A percentile compares a stretch with the other conserved stretches of the same genome.
Conservation (phyloP, 2,888 invertebrate genomes). For the Clunio marinus region DNA sequence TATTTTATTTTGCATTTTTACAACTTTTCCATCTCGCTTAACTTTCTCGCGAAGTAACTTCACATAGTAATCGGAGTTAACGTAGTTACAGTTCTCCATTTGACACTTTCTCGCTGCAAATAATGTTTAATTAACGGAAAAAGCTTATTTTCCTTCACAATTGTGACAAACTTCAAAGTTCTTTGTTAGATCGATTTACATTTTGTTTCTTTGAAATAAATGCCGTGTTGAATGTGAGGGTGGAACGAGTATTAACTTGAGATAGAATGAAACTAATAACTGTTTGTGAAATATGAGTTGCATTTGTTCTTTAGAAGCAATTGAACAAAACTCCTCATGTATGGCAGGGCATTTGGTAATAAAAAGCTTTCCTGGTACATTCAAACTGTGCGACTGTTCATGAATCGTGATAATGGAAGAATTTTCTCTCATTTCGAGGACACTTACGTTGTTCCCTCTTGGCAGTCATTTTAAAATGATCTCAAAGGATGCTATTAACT, state of each 20-base stretch:
- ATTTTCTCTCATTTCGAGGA: not conserved
- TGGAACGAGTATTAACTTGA: too few species aligned
- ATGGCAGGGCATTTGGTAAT: too few species aligned
- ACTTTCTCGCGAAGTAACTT: conserved; percentile 35
- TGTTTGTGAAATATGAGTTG: too few species aligned
- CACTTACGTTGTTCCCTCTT: not conserved
- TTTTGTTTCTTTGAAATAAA: too few species aligned
- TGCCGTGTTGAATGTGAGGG: too few species aligned
- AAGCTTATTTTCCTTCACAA: not conserved
- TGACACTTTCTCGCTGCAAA: conserved; percentile 1
- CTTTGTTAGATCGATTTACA: too few species aligned
- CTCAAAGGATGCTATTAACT: not conserved
- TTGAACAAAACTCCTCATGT: too few species aligned
- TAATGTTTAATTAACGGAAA: not conserved
- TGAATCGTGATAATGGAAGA: not conserved
- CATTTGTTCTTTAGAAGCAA: too few species aligned
- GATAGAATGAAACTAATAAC: too few species aligned
- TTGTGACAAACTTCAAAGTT: too few species aligned
- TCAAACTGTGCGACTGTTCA: not conserved
- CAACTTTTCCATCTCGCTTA: conserved; percentile 23
- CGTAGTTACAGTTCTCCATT: conserved; percentile 30
- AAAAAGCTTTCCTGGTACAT: too few species aligned
- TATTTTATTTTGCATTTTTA: conserved; percentile 34
- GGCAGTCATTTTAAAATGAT: not conserved
- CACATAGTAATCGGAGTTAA: conserved; percentile 27